Conservation (phyloP, 1,140 invertebrate genomes). For the Drosophila pseudoobscura region DNA sequence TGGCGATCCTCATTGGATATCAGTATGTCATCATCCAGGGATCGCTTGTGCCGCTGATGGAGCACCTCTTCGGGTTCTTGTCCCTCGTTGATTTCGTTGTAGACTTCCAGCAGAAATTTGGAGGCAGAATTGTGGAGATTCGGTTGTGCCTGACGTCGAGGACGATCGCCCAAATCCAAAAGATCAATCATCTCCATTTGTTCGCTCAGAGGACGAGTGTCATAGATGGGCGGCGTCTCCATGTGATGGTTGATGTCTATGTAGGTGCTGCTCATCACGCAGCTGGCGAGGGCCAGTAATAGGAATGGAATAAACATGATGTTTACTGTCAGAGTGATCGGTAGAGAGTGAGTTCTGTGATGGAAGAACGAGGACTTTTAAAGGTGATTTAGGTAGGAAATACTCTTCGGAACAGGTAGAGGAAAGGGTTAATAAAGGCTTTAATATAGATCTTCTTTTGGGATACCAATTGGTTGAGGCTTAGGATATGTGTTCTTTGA, state of each 20-base stretch:
- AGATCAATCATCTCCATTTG: constrained; percentile 73
- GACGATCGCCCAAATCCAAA: constrained; percentile 61
- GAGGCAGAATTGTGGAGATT: constrained; percentile 64
- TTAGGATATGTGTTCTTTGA: too few relatives aligned
- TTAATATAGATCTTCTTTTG: neutral
- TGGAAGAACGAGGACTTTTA: constrained; percentile 18
- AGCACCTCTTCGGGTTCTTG: constrained; percentile 61
- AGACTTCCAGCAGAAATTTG: constrained; percentile 76
- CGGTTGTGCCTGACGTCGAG: constrained; percentile 32
- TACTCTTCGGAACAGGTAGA: neutral
- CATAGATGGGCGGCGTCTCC: constrained; percentile 20
- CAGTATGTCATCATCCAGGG: constrained; percentile 64
- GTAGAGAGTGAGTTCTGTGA: constrained; percentile 28
- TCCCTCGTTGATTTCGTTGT: constrained; percentile 75
- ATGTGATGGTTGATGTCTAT: constrained; percentile 32
- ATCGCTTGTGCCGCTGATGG: constrained; percentile 64
- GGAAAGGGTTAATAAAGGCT: neutral
- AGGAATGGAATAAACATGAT: constrained; percentile 11
- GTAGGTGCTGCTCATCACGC: constrained; percentile 25
- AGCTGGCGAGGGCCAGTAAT: neutral
- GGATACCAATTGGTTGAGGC: constrained; percentile 9
- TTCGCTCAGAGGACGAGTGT: constrained; percentile 26
- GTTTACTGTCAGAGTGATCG: neutral
- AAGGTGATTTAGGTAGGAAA: constrained; percentile 43
- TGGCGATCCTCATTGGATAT: constrained; percentile 66